Evolutionary conservation across 2,888 invertebrate species (phyloP).

Genomic region (Gonocerus acuteangulatus): DNA sequence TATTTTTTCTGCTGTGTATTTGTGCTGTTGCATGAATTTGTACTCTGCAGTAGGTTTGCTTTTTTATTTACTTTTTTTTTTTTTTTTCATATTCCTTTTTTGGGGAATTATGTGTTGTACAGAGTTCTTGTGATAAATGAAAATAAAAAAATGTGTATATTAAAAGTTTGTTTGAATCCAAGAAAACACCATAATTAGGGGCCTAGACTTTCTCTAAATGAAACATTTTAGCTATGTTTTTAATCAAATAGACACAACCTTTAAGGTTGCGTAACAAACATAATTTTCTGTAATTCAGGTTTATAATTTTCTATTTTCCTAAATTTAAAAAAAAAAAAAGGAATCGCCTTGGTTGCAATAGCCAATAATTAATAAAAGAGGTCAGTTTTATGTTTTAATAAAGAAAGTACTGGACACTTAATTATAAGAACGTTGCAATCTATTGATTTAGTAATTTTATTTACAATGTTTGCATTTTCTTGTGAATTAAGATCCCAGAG

Average conservation of each 20-base stretch:
- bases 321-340: too few species aligned
- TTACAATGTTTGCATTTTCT: conserved; percentile 28
- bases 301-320: too few species aligned
- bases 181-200: conserved; percentile 3
- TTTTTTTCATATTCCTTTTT: conserved; percentile 4
- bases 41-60: conserved; percentile 18
- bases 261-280: too few species aligned
- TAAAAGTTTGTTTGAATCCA: not conserved
- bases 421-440: not conserved
- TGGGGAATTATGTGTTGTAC: not conserved
- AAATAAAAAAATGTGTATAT: conserved; percentile 5
- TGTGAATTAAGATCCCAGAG: not conserved
- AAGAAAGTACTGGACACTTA: too few species aligned
- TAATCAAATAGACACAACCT: too few species aligned
- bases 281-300: too few species aligned
- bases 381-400: too few species aligned
- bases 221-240: too few species aligned
- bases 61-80: conserved; percentile 15
- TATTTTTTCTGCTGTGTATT: conserved; percentile 2
- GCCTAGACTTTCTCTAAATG: conserved; percentile 1
- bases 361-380: too few species aligned
- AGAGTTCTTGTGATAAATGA: conserved; percentile 30
- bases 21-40: conserved; percentile 9
- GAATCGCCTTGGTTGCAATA: too few species aligned
- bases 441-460: conserved; percentile 1